Evolutionary conservation across 2,113 vertebrate genomes (phyloP), one percentile per base, ranked within the genome.

Genomic region (Apus apus): DNA sequence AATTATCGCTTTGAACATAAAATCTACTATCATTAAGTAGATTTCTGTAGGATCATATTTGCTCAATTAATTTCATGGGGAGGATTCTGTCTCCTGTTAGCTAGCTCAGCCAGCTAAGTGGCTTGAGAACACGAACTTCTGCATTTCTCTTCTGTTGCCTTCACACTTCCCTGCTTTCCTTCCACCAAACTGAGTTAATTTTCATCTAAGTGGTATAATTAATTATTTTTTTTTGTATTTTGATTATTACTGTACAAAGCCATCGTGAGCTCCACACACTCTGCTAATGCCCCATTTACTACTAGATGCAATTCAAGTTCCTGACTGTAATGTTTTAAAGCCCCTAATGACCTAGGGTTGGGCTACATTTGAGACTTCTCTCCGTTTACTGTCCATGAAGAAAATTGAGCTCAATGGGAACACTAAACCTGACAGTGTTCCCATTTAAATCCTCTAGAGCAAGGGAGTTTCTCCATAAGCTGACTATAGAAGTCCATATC

Each of bases 341-440:
- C 76, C 83, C 70, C 76, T 87, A 81, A 78, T 84, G 87, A 83
- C 86, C 87, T 86, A 72, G 67, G 53, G 62, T 54, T 96, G 46
- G 87, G 90, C 64, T 90, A 36, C 53, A 43, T 88, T 89, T 67
- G 92, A 93, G 75, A 85, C 82, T 91, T 45, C 74, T 92, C 87
- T 91, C 75, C 64, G 65, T 18, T 68, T 56, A 71, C 61, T 72
- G 79, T 67, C 65, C 45, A 45, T 90, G 66, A 94, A 86, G 94
- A 94, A 96, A 96, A 96, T 58, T 86, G 90, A 93, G 61, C 90
- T 94, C 92, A 81, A 95, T 29, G 12, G 79, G 96, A 95, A 65
- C 38, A 75, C 75, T 66, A 87, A 92, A 75, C 72, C 88, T 86
- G 93, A 88, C 79, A 86, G 72, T 46, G 90, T 71, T 96, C 65